A percentile compares a stretch with the other conserved stretches of the same genome.
These are phyloP conservation scores for Haplotaxodon microlepis DNA, from an alignment of 2,113 vertebrate genomes.

Conservation along the genomic window DNA sequence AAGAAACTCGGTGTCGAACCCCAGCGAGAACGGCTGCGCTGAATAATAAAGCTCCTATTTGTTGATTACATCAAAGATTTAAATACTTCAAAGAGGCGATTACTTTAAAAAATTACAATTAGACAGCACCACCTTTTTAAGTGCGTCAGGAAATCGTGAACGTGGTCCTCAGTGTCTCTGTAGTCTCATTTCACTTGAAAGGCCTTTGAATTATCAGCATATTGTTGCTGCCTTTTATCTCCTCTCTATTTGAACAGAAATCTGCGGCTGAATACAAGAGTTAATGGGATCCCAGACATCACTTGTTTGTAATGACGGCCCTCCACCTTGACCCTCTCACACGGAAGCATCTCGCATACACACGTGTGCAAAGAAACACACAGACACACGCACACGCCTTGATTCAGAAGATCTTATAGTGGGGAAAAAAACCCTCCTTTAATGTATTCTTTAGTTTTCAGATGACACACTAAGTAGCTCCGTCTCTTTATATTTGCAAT, in stretches of 20 bases:
- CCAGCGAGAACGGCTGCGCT: not conserved
- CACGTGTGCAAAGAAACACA: not conserved
- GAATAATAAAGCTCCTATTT: constrained; percentile 33
- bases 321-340: constrained; percentile 51
- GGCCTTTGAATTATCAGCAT: constrained; percentile 66
- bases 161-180: constrained; percentile 30
- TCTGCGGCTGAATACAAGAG: constrained; percentile 60
- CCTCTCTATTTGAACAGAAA: constrained; percentile 67
- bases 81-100: constrained; percentile 62
- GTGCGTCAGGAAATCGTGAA: constrained; percentile 41
- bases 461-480: constrained; percentile 55
- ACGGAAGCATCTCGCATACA: constrained; percentile 2
- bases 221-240: constrained; percentile 70
- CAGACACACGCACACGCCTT: not conserved
- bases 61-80: constrained; percentile 69
- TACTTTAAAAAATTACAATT: constrained; percentile 63
- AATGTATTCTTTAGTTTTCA: constrained; percentile 73
- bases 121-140: constrained; percentile 62
- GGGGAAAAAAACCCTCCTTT: constrained; percentile 43
- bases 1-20: not conserved
- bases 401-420: constrained; percentile 18
- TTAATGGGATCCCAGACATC: constrained; percentile 67
- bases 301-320: constrained; percentile 57
- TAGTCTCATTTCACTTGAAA: constrained; percentile 67
- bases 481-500: constrained; percentile 57